Evolutionary conservation across 2,113 vertebrate genomes (phyloP).

Genomic region (Myrmophylax atrothorax): DNA sequence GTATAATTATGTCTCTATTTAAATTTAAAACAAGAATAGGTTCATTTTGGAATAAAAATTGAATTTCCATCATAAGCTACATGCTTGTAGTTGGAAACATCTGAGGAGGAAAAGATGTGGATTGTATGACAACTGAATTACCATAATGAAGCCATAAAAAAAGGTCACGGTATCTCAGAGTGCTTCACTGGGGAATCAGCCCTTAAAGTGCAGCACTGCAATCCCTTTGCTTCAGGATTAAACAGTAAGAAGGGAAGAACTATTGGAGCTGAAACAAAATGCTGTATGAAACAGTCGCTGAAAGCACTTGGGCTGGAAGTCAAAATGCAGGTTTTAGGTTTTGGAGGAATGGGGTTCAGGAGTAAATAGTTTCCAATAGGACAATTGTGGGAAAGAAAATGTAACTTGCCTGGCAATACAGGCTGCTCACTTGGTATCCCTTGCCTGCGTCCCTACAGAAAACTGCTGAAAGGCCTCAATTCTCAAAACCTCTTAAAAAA

Average conservation of each 20-base stretch:
- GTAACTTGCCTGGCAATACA: accelerated
- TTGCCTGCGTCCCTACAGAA: neutral
- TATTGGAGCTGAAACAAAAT: neutral
- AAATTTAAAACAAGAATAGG: neutral
- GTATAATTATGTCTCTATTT: too few species aligned
- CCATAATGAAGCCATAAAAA: neutral
- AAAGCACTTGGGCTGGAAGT: neutral
- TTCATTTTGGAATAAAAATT: neutral
- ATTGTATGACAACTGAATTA: neutral
- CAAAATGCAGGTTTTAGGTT: neutral
- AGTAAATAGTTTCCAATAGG: neutral
- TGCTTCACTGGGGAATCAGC: neutral
- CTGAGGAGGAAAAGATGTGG: neutral
- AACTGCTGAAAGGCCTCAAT: neutral
- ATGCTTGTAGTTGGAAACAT: neutral
- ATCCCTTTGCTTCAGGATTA: neutral
- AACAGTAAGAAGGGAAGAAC: neutral
- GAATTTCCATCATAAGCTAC: neutral
- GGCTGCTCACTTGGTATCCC: neutral
- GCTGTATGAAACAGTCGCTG: accelerated
- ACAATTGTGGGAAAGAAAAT: neutral
- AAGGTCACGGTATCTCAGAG: neutral
- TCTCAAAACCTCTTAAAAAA: neutral
- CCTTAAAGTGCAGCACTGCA: neutral
- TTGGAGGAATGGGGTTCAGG: neutral